Base-by-base conservation (phyloP, 2,113 vertebrate species). In the Eulacestoma nigropectus region DNA sequence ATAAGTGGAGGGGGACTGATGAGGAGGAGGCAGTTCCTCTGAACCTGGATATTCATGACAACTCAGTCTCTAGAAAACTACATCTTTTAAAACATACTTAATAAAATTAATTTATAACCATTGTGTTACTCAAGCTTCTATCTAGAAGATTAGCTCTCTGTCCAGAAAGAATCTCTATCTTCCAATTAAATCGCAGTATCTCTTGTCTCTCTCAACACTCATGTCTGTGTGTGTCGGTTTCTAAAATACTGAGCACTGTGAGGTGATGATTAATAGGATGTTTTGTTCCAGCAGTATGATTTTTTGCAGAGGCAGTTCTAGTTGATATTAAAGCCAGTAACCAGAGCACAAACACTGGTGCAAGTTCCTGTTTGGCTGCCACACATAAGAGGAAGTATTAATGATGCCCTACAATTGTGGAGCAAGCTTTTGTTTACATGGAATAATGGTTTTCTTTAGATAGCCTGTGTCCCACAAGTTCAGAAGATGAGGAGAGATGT, bases 321-420 rank as follows among this genome's bases (percentile, higher is more conserved):
- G 32, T 16, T 63, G 35, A 46, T 87, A 16, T 74, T 65, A 85
- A 65, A 74, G 33, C 52, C 56, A 68, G 21, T 80, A 78, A 69
- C 42, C 44, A 77, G 67, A 85, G 37, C n/a, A 89, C 68, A 85
- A 91, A 35, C 60, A 65, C 10, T 65, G 22, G 13, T 78, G 8
- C 55, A 20, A 47, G 3, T 57, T 90, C 49, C 37, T 65, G 6
- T 90, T 82, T 67, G 63, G 37, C 26, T 87, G 50, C 26, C 19
- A 11, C 37, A 27, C 4, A 2, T 56, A 22, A 37, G 8, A 2
- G 6, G 46, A 78, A 62, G 8, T 16, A 10, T 84, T 68, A 60
- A 11, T 49, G 32, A 56, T 42, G 44, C 49, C 4, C 0, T 52
- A 15, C 0, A 2, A 10, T 23, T 27, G 19, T n/a, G 25, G 21